Conservation (phyloP, 2,888 invertebrate species). For the Fragum sueziense region DNA sequence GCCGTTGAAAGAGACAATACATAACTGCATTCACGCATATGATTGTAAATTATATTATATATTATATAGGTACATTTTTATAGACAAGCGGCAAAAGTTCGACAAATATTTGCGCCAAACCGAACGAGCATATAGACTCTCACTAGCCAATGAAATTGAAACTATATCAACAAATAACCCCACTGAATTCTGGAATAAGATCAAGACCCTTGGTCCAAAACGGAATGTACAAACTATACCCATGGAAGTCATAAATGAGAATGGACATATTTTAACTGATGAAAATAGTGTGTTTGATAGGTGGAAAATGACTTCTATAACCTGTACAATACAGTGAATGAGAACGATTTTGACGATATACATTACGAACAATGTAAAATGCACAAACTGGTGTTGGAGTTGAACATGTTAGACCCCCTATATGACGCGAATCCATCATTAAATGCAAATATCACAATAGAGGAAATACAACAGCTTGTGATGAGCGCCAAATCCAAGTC, state of each 20-base stretch:
- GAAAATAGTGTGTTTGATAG: constrained; percentile 27
- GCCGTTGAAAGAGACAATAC: no score
- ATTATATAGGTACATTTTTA: not conserved
- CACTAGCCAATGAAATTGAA: constrained; percentile 29
- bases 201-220: constrained; percentile 39
- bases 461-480: constrained; percentile 22
- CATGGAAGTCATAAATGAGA: constrained; percentile 18
- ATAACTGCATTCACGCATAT: no score
- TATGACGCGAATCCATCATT: constrained; percentile 4
- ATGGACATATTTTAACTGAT: not conserved
- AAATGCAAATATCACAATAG: constrained; percentile 31
- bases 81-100: not conserved
- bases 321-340: constrained; percentile 29
- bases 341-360: constrained; percentile 22
- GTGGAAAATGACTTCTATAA: constrained; percentile 40
- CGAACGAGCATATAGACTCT: constrained; percentile 31
- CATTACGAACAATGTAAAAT: constrained; percentile 25
- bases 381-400: constrained; percentile 41
- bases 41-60: no score
- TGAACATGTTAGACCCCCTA: constrained; percentile 26
- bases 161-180: constrained; percentile 35
- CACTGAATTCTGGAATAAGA: constrained; percentile 47
- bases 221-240: constrained; percentile 29
- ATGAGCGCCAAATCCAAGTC: constrained; percentile 22
- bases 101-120: constrained; percentile 23